Evolutionary conservation across 2,888 invertebrate genomes (phyloP).

Genomic region (Ichneumon xanthorius): DNA sequence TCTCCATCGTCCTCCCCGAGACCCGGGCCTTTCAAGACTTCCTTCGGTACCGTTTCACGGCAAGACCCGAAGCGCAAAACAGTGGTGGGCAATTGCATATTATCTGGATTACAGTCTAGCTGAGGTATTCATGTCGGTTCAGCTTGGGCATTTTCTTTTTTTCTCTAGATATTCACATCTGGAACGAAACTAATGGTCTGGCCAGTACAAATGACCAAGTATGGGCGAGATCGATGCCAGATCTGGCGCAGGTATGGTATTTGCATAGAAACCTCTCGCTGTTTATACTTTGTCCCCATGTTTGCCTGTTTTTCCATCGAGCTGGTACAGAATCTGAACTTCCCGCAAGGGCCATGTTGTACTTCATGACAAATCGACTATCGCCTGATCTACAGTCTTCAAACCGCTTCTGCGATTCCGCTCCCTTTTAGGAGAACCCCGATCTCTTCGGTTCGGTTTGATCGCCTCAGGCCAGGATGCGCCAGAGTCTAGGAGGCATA

Average conservation of each 20-base stretch:
- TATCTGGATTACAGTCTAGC: constrained; percentile 29
- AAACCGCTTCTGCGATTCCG: neutral
- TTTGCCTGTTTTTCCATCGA: neutral
- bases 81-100: constrained; percentile 67
- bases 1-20: constrained; percentile 69
- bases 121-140: constrained; percentile 11
- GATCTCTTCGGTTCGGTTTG: constrained; percentile 30
- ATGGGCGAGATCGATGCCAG: neutral
- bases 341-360: neutral
- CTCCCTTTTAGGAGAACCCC: neutral
- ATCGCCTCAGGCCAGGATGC: constrained; percentile 27
- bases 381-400: neutral
- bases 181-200: neutral
- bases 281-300: neutral
- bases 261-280: neutral
- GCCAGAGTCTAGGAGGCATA: constrained; percentile 15
- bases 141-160: neutral
- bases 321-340: neutral
- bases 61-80: constrained; percentile 34
- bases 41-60: constrained; percentile 29
- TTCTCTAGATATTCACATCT: neutral
- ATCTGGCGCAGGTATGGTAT: neutral
- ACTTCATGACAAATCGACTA: neutral
- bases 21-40: constrained; percentile 54
- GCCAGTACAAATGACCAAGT: neutral